Evolutionary conservation across 2,888 invertebrate species (phyloP), one percentile per base, ranked within the genome.

Genomic region (Eupithecia subumbrata): DNA sequence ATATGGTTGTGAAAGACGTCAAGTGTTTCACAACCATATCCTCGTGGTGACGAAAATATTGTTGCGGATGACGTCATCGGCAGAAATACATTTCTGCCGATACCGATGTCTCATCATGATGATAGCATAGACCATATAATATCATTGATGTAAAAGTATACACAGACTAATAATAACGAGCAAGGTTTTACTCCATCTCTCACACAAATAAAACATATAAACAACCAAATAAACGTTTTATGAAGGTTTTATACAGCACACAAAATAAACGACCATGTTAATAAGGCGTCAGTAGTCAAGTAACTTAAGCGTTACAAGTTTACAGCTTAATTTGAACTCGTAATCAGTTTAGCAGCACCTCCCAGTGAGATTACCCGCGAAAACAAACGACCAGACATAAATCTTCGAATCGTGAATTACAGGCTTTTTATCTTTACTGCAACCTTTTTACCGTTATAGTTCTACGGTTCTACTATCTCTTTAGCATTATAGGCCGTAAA

Each of bases 261-360:
- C 74, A 73, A 76, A 76, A 74, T 78, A 79, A 80, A 89, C 85
- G 89, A 85, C 87, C 84, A 87, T 85, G 87, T 89, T 91, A 92
- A 91, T 90, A 90, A 87, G 86, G 84, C 87, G 76, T 80, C 79
- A 79, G 78, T 78, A 76, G 78, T 75, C 74, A 71, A 81, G 91
- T 92, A 92, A 92, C 92, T 92, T 90, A 88, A 88, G 88, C 88
- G 89, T 89, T 90, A 88, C 87, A 88, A 92, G 90, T 93, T 93
- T 92, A 94, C 92, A 92, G 90, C 92, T 94, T 93, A 92, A 94
- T 94, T 94, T 92, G 88, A 87, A 90, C 90, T 92, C 91, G 92
- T 93, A 93, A 93, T 93, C 93, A 93, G 92, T 92, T 91, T 89
- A 90, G 88, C 83, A 83, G 82, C 78, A 63, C 74, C 76, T 69